Base-by-base conservation (phyloP, 37 sponge, comb jelly and placozoan genomes). In the Axinella damicornis region DNA sequence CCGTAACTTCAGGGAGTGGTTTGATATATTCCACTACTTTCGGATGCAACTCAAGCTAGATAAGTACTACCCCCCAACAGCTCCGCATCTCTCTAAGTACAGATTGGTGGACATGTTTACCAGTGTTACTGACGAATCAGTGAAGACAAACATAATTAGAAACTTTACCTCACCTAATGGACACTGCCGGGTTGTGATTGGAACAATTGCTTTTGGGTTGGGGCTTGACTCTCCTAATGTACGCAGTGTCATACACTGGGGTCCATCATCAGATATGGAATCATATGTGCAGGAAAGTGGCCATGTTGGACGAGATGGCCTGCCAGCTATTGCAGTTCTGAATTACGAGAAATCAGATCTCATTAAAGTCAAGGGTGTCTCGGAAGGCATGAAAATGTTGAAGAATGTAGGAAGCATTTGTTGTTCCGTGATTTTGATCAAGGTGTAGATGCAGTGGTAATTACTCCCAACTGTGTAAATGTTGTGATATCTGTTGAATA, bases 51-150 rank as follows among this genome's bases (percentile, higher is more conserved):
- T 84, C 33, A 38, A 54, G 31, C 35, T 46, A 28, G 76, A 64
- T 13, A 27, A 46, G 6, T 63, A 67, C 25, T 53, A 74, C 21
- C 85, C 85, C 21, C 12, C 24, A 22, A 77, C 20, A 16, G 85
- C 85, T 33, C 85, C 85, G 4, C 36, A 74, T 38, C 33, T 84
- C 13, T 38, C 76, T 13, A 39, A 52, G 14, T 84, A 75, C 74
- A 40, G 85, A 22, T 20, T 84, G 39, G 69, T 84, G 28, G 83
- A 83, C 65, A 83, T 72, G 83, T 83, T 46, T 56, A 83, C 83
- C 1, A 72, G 83, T 71, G 59, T 55, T 0, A 83, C 74, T 21
- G 65, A 35, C 4, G 6, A 17, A 62, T 32, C 37, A n/a, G 63
- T 72, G 25, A 72, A 72, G 38, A 16, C 17, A 1, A 21, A 58